These are phyloP conservation scores for Drosophila nikananu DNA, from an alignment of 1,140 invertebrate species.

Conservation along the genomic window DNA sequence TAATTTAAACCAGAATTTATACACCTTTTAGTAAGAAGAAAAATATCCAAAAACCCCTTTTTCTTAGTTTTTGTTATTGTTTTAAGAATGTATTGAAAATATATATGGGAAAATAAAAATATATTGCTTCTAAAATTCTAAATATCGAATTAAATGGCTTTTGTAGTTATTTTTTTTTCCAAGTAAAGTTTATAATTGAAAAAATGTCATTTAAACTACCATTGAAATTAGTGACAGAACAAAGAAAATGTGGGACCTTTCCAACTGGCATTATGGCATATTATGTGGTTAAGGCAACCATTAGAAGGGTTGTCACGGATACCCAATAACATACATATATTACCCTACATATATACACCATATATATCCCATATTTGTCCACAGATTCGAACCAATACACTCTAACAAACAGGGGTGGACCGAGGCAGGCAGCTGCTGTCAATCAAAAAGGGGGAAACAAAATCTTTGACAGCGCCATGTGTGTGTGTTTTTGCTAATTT, in stretches of 20 bases:
- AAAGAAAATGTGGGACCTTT: conserved; percentile 19
- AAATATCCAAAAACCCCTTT: no score
- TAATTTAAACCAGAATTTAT: neutral
- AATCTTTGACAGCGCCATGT: conserved; percentile 32
- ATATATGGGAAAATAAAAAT: no score
- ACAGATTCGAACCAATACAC: conserved; percentile 18
- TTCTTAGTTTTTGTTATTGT: neutral
- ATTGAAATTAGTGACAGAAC: conserved; percentile 12
- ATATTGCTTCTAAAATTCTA: no score
- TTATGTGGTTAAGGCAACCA: conserved; percentile 16
- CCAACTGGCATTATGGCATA: neutral
- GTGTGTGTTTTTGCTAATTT: conserved; percentile 45
- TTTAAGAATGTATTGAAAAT: no score
- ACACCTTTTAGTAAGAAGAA: neutral
- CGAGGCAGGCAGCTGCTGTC: conserved; percentile 36
- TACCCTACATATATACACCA: neutral
- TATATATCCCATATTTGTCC: neutral
- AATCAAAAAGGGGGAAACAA: conserved; percentile 36
- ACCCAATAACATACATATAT: no score
- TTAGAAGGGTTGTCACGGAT: conserved; percentile 32
- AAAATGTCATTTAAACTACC: conserved; percentile 1
- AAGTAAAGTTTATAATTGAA: neutral
- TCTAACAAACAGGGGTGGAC: conserved; percentile 11
- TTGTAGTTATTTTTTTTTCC: neutral
- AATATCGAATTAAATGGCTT: neutral